Evolutionary conservation across 2,113 vertebrate species (phyloP), one percentile per base, ranked within the genome.

Genomic region (Neofelis nebulosa): DNA sequence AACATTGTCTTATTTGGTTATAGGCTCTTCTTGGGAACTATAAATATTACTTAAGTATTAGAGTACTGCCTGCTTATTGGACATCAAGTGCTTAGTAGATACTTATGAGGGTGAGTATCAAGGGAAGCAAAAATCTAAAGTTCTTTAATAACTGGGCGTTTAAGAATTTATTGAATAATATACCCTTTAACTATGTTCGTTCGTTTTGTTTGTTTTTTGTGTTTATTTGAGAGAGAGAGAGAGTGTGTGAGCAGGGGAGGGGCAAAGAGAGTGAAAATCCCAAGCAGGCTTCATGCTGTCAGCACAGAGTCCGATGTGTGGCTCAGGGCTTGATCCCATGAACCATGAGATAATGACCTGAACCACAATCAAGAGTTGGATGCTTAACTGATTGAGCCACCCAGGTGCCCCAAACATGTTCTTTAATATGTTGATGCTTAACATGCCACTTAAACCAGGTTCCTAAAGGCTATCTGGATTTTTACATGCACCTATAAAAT

Each of bases 1-100:
- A 95, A 11, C 85, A 91, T 79, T 86, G 36, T 81, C 94, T 81
- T 97, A 73, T 74, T 88, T 88, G 95, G 94, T 88, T 93, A 69
- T 76, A 96, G 92, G 13, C 33, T 80, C 7, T 95, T 31, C 69
- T 95, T 93, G 41, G 79, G 86, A 91, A 83, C 82, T 84, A 18
- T 66, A 93, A 97, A 95, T 93, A 79, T 52, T 95, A 82, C 18
- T 66, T 94, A 69, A 61, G 41, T 92, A 57, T 86, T 90, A 71
- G 23, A 89, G 52, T 57, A 73, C 38, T 79, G 38, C 23, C 81
- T 94, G 27, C 36, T 81, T 92, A 76, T 76, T 18, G 13, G 87
- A 93, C 57, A 79, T 65, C 55, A 93, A 3, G 73, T 94, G 68
- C 50, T 81, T 78, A 93, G 52, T 87, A 87, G 41, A 50, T 80